These are phyloP conservation scores for Nettapus auritus DNA, from an alignment of 2,113 vertebrate species.

Conservation along the genomic window DNA sequence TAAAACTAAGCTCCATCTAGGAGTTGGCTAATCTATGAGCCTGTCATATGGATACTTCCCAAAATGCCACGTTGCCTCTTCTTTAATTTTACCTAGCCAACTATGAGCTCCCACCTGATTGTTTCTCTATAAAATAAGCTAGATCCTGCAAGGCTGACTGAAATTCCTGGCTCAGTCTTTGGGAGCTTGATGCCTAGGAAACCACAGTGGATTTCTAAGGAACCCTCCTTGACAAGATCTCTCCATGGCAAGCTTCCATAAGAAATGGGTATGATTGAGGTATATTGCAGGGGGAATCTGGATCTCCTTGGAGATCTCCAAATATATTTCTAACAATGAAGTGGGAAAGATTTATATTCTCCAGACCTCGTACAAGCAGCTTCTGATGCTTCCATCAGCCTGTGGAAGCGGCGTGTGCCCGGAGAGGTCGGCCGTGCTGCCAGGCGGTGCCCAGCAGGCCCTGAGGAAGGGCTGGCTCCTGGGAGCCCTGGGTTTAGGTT, in stretches of 20 bases:
- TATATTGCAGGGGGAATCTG: not conserved
- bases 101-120: not conserved
- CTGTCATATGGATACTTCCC: not conserved
- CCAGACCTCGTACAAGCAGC: not conserved
- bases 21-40: accelerated
- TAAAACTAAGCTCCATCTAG: too few species aligned
- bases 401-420: not conserved
- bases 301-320: not conserved
- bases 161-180: not conserved
- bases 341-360: not conserved
- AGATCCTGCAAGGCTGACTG: not conserved
- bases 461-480: not conserved
- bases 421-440: not conserved
- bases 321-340: not conserved
- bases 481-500: not conserved
- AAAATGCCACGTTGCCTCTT: not conserved
- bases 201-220: not conserved
- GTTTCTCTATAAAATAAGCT: not conserved
- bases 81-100: not conserved
- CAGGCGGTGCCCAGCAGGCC: accelerated
- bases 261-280: not conserved
- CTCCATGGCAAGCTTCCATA: not conserved
- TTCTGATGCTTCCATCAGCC: not conserved
- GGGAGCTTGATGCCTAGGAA: not conserved
- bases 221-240: not conserved